Percentiles rank a stretch among this genome's conserved stretches.
These are phyloP conservation scores for Ditylenchus dipsaci DNA, from an alignment of 1,140 invertebrate genomes.

Conservation along the genomic window DNA sequence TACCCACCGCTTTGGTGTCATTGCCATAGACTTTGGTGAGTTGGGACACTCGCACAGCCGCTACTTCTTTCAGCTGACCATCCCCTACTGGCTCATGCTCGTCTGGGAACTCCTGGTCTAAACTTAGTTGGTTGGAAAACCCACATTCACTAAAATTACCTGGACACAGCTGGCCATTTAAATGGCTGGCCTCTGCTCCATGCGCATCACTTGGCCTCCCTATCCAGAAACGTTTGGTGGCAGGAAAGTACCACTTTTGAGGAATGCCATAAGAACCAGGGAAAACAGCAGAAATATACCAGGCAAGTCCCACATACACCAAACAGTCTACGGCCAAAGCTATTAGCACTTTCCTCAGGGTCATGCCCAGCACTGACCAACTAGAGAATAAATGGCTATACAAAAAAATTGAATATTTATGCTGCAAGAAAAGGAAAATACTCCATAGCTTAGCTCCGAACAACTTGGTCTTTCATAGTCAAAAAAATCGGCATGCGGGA, in stretches of 20 bases:
- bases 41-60: conserved; percentile 64
- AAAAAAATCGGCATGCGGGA: too few relatives aligned
- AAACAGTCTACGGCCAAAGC: conserved; percentile 68
- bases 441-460: too few relatives aligned
- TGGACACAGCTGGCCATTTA: background rate
- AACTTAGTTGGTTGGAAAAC: too few relatives aligned
- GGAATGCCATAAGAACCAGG: conserved; percentile 69
- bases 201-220: background rate
- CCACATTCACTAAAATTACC: conserved; percentile 50
- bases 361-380: conserved; percentile 15
- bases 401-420: too few relatives aligned
- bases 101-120: conserved; percentile 60
- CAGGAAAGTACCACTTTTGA: conserved; percentile 68
- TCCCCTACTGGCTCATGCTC: background rate
- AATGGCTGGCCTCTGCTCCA: background rate
- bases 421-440: too few relatives aligned
- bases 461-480: too few relatives aligned
- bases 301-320: conserved; percentile 68
- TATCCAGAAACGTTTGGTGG: conserved; percentile 16
- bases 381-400: too few relatives aligned
- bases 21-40: conserved; percentile 66
- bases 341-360: conserved; percentile 61
- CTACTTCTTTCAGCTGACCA: background rate
- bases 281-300: conserved; percentile 70
- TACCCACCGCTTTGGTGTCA: conserved; percentile 63